Evolutionary conservation across 2,888 invertebrate genomes (phyloP), one percentile per base, ranked within the genome.

Genomic region (Halictus quadricinctus): DNA sequence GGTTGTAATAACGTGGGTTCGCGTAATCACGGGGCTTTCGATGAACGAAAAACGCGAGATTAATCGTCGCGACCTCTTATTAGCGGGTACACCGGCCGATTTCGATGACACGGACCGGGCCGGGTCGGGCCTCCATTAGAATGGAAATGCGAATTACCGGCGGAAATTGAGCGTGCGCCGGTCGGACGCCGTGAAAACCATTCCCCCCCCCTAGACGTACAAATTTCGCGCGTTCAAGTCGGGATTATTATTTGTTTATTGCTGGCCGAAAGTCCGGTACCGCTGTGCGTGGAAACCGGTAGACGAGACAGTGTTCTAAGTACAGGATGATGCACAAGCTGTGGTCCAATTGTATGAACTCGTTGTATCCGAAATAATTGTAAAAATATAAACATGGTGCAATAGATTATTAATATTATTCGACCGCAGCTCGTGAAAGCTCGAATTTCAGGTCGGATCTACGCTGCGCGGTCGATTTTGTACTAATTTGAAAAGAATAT

Each of bases 11-110:
- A 76, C 81, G 72, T 66, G 81, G 79, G 73, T n/a, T 29, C 78
- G 83, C 69, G 80, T 86, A 87, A 87, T 87, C 81, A 78, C 77
- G 48, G 75, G 79, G 75, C 76, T 81, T 77, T 77, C 80, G 86
- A 80, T 74, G 81, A 79, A 76, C 74, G 79, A 77, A 77, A 85
- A 25, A 80, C 72, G 74, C 36, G 85, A 76, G 82, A 82, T 80
- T 87, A 85, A 87, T 86, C 85, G 86, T 10, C 77, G 72, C 76
- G 76, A 79, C 70, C 85, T 79, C 84, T 78, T 72, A 84, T 80
- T 78, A 70, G 73, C 48, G n/a, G 64, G 58, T 72, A 60, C 72
- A 36, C 41, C 41, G 41, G 41, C 36, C 66, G 29, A 29, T 46
- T 73, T 18, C 69, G 72, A 58, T 54, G 66, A 60, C 73, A 41